Conservation (phyloP, 2,797 vertebrate species). For the Cryptoprocta ferox region DNA sequence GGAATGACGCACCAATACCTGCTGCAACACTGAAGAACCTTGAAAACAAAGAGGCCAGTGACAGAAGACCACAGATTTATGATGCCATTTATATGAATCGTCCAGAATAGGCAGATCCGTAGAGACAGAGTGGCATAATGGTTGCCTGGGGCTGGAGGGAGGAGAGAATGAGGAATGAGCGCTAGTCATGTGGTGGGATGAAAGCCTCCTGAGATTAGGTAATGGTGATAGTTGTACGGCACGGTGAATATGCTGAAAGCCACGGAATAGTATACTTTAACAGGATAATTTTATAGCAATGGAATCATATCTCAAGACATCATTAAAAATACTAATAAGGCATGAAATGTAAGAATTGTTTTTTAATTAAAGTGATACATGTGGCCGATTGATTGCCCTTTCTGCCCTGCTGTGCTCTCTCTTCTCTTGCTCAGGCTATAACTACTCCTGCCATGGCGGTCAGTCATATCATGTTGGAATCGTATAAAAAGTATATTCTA, state of each 20-base stretch:
- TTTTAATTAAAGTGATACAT: background rate
- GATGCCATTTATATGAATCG: background rate
- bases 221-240: background rate
- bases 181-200: background rate
- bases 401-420: background rate
- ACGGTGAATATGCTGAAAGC: background rate
- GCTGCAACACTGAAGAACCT: background rate
- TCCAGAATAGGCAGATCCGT: background rate
- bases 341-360: background rate
- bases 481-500: constrained; percentile 99
- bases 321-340: background rate
- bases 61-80: background rate
- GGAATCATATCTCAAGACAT: background rate
- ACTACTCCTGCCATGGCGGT: constrained; percentile 99
- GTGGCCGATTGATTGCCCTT: background rate
- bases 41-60: background rate
- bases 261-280: background rate
- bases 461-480: constrained; percentile 99
- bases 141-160: background rate
- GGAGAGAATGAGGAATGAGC: background rate
- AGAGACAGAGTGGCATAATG: background rate
- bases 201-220: background rate
- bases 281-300: background rate
- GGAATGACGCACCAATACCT: background rate
- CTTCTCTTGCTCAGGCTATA: constrained; percentile 91